Base-by-base conservation (phyloP, 64 coral and sea anemone species). In the Orbicella faveolata region DNA sequence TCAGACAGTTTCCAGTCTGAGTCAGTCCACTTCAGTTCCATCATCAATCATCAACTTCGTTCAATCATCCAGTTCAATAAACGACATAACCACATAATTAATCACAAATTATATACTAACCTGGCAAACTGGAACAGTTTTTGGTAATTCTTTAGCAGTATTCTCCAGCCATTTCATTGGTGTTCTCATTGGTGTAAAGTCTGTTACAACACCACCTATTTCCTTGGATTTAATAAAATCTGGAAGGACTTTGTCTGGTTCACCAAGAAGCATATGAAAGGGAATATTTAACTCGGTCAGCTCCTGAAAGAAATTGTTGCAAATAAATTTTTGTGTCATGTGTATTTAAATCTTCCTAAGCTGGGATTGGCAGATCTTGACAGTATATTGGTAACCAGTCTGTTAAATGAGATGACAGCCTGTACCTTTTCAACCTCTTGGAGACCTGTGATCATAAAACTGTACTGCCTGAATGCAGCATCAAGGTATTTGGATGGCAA, bases 191-290 rank as follows among this genome's bases (percentile, higher is more conserved):
- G 93, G 93, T 25, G 77, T 91, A 78, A 94, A 94, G 55, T 94
- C 93, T 67, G 72, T 54, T 30, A 94, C 89, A 61, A 94, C 23
- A 51, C 93, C 93, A 88, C 88, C 93, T 88, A 94, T 86, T 53
- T 76, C 16, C 34, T 86, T 39, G 0, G 75, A 70, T 61, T 90
- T 54, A 3, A 94, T 25, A 65, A 94, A 94, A 21, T 87, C 72
- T 36, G 83, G 82, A 70, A 94, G 74, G 9, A 80, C 76, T 34
- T 37, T 62, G 51, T 83, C 75, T 63, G 93, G 89, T 61, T 94
- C 89, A 72, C 93, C 93, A 94, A 94, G 93, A 61, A 90, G 81
- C 70, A 94, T 63, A 61, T 94, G 93, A 63, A 94, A 94, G 25
- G 69, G 78, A 18, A 94, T 88, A 55, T 91, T 76, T 2, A 94